phyloP scores from a whole-genome alignment of 2,797 vertebrate genomes.

The Micrastur ruficollis region DNA sequence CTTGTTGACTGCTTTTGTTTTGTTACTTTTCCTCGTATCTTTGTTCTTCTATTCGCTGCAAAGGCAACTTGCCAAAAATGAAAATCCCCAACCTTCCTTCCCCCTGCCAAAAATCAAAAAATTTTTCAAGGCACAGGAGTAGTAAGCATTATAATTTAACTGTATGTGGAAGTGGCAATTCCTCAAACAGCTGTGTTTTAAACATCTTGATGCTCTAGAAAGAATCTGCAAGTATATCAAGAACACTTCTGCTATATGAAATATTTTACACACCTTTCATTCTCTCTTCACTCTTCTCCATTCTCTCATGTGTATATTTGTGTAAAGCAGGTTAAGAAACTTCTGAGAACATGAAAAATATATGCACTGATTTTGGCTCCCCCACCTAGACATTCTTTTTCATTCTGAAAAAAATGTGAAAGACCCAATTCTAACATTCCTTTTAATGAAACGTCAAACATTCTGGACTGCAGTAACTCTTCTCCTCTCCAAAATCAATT shows the following conservation, averaged over 20 bases:
- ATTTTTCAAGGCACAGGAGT: background rate
- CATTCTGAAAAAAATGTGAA: background rate
- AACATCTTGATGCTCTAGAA: background rate
- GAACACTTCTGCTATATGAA: background rate
- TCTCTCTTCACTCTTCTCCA: background rate
- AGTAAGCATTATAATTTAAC: background rate
- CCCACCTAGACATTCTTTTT: background rate
- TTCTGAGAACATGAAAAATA: background rate
- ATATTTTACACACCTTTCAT: background rate
- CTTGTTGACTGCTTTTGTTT: background rate
- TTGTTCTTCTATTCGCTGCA: background rate
- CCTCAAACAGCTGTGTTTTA: background rate
- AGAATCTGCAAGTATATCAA: background rate
- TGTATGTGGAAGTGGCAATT: background rate
- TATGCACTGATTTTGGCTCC: background rate
- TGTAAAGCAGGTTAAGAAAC: background rate
- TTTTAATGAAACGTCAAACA: background rate
- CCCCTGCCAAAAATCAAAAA: background rate
- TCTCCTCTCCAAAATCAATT: background rate
- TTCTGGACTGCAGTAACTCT: background rate
- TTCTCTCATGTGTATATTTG: background rate
- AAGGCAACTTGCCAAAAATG: background rate
- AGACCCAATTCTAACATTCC: background rate
- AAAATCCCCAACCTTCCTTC: background rate
- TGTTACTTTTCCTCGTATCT: background rate